Conservation (phyloP, 1,140 invertebrate species). For the Drosophila ambigua region DNA sequence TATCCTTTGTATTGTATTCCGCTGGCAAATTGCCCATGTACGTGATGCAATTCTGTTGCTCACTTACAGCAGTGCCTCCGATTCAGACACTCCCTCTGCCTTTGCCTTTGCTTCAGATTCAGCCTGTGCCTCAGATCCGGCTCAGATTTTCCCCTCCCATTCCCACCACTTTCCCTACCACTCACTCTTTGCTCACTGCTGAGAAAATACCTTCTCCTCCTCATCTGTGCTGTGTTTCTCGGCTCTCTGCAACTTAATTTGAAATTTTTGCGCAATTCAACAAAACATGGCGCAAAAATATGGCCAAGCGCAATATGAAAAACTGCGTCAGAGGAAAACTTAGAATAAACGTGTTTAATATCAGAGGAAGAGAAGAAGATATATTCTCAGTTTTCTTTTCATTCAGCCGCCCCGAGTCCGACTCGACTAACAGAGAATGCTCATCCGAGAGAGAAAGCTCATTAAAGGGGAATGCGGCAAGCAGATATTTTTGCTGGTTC, state of each 20-base stretch:
- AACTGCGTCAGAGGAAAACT: conserved; percentile 75
- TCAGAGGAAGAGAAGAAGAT: conserved; percentile 50
- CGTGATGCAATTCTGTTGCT: conserved; percentile 82
- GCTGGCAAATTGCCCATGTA: conserved; percentile 81
- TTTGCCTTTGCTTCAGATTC: background rate
- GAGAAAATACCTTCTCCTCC: background rate
- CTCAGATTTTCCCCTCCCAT: conserved; percentile 9
- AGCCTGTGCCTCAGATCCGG: no score
- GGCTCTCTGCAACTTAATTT: conserved; percentile 75
- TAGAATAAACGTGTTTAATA: conserved; percentile 82
- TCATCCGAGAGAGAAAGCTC: no score
- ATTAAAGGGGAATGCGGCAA: no score
- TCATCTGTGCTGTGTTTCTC: conserved; percentile 2
- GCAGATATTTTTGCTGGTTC: no score
- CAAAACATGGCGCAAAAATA: conserved; percentile 76
- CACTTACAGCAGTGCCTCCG: conserved; percentile 59
- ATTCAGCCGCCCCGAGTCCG: no score
- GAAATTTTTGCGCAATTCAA: conserved; percentile 82
- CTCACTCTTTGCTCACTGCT: background rate
- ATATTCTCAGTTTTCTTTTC: conserved; percentile 13
- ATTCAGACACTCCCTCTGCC: background rate
- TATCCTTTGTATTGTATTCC: conserved; percentile 69
- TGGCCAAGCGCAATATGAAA: conserved; percentile 77
- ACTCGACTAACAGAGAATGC: no score
- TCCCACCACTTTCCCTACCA: background rate